phyloP scores from a whole-genome alignment of 2,113 vertebrate genomes.

The Eurystomus gularis region DNA sequence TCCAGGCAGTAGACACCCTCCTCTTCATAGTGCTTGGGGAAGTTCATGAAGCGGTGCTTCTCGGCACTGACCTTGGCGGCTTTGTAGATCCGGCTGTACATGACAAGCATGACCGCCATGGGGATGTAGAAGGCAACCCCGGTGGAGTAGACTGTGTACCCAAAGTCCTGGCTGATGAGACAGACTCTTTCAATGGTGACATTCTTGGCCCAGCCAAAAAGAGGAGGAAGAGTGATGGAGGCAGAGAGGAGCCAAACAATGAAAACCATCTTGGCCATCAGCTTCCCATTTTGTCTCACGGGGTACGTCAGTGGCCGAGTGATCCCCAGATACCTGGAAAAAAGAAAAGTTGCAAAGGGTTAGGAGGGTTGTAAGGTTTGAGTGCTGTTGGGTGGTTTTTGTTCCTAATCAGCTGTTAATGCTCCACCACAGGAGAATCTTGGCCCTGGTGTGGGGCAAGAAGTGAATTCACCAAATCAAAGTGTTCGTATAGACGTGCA shows the following conservation, averaged over 20 bases:
- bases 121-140: conserved; percentile 80
- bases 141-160: conserved; percentile 77
- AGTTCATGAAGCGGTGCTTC: conserved; percentile 74
- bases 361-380: background rate
- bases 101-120: conserved; percentile 76
- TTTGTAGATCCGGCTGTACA: conserved; percentile 77
- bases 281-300: conserved; percentile 71
- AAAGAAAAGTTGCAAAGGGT: background rate
- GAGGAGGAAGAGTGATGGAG: conserved; percentile 75
- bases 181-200: conserved; percentile 71
- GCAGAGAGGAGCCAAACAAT: conserved; percentile 76
- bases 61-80: conserved; percentile 73
- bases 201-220: conserved; percentile 78
- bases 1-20: conserved; percentile 66
- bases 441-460: background rate
- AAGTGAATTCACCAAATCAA: background rate
- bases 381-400: background rate
- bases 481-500: accelerated
- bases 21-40: conserved; percentile 59
- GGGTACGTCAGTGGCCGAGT: conserved; percentile 73
- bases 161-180: conserved; percentile 80
- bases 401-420: accelerated
- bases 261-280: conserved; percentile 80
- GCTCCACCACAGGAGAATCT: background rate
- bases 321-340: conserved; percentile 74